Evolutionary conservation across 2,888 invertebrate genomes (phyloP).

Genomic region (Augochlorella aurata): DNA sequence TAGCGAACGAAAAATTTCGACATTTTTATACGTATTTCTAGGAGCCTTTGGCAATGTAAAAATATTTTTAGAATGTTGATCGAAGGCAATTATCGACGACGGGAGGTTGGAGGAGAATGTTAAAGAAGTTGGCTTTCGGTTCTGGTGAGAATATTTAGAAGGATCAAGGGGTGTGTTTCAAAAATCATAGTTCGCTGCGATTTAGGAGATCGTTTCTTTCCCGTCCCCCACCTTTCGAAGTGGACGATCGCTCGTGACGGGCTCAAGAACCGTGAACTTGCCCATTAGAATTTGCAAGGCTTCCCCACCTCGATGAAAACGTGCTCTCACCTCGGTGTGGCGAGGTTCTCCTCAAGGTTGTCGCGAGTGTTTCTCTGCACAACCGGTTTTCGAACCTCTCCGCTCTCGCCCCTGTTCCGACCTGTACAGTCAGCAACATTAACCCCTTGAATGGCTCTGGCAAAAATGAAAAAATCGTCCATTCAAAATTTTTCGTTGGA

Average conservation of each 20-base stretch:
- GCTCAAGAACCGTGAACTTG: slow-evolving; percentile 66
- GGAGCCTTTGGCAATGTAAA: too few species aligned
- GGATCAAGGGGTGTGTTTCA: neutral
- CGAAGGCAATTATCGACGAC: too few species aligned
- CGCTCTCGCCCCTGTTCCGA: slow-evolving; percentile 49
- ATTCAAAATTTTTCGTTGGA: neutral
- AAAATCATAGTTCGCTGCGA: neutral
- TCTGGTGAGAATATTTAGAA: neutral
- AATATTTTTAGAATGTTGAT: too few species aligned
- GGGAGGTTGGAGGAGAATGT: too few species aligned
- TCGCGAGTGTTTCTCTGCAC: slow-evolving; percentile 61
- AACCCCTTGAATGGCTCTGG: slow-evolving; percentile 4
- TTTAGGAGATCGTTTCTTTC: neutral
- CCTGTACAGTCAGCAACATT: slow-evolving; percentile 20
- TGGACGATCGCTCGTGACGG: slow-evolving; percentile 40
- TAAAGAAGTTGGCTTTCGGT: too few species aligned
- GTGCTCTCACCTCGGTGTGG: slow-evolving; percentile 25
- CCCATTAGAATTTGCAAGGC: slow-evolving; percentile 63
- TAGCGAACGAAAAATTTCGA: neutral
- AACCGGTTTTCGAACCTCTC: slow-evolving; percentile 61
- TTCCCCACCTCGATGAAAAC: slow-evolving; percentile 44
- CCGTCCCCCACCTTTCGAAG: neutral
- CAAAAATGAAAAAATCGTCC: neutral
- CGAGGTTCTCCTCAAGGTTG: slow-evolving; percentile 61
- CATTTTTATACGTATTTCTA: too few species aligned